phyloP scores from a whole-genome alignment of 2,888 invertebrate species.

The Napeogenes inachia region DNA sequence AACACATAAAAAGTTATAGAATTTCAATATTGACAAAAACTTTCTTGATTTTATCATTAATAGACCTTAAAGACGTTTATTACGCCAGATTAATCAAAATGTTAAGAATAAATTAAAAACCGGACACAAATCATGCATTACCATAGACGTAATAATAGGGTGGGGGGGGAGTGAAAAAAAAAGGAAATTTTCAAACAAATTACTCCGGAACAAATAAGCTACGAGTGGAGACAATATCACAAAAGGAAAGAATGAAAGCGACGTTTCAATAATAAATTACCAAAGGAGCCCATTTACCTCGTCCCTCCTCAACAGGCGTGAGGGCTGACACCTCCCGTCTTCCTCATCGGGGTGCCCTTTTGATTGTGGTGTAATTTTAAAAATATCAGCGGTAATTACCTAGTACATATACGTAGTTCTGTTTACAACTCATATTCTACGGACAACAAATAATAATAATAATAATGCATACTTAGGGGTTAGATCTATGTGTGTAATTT shows the following conservation, averaged over 20 bases:
- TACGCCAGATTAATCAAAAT: conserved; percentile 17
- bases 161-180: conserved; percentile 33
- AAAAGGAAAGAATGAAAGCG: conserved; percentile 61
- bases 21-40: not conserved
- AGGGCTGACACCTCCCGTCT: conserved; percentile 63
- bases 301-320: conserved; percentile 41
- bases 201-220: conserved; percentile 59
- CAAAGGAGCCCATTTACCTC: conserved; percentile 47
- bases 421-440: not conserved
- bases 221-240: conserved; percentile 60
- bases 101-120: conserved; percentile 18
- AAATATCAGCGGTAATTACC: conserved; percentile 8
- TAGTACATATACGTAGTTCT: not conserved
- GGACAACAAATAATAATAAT: too few species aligned
- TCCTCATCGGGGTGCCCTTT: conserved; percentile 60
- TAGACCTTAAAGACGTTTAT: not conserved
- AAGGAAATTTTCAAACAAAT: conserved; percentile 49
- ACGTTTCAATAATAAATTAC: conserved; percentile 72
- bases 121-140: conserved; percentile 30
- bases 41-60: not conserved
- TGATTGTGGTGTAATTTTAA: conserved; percentile 31
- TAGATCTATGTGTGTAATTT: too few species aligned
- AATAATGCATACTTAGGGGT: too few species aligned
- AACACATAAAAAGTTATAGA: too few species aligned
- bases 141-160: conserved; percentile 27